Evolutionary conservation across 2,888 invertebrate species (phyloP).

Genomic region (Lydus trimaculatus): DNA sequence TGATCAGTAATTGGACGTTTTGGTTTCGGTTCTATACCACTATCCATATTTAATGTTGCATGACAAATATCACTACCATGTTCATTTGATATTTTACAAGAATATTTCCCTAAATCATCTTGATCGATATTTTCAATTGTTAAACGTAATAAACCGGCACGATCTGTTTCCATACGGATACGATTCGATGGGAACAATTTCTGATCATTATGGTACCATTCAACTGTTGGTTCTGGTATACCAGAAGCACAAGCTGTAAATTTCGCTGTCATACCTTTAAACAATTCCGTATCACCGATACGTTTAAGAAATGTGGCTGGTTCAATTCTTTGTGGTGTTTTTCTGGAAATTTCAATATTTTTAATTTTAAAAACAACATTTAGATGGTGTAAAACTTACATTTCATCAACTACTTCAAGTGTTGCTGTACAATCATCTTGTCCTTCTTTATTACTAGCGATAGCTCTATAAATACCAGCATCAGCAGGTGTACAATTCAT

Average conservation of each 20-base stretch:
- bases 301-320: slow-evolving; percentile 88
- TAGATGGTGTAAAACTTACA: too few species aligned
- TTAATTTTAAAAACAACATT: slow-evolving; percentile 15
- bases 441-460: slow-evolving; percentile 82
- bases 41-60: slow-evolving; percentile 79
- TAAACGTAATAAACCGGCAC: slow-evolving; percentile 82
- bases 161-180: slow-evolving; percentile 82
- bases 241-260: slow-evolving; percentile 94
- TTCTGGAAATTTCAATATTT: slow-evolving; percentile 61
- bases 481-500: slow-evolving; percentile 73
- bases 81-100: slow-evolving; percentile 82
- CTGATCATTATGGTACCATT: slow-evolving; percentile 84
- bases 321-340: slow-evolving; percentile 77
- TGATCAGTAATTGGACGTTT: slow-evolving; percentile 78
- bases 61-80: slow-evolving; percentile 84
- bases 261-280: slow-evolving; percentile 87
- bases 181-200: slow-evolving; percentile 83
- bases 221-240: slow-evolving; percentile 85
- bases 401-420: slow-evolving; percentile 81
- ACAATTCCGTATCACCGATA: slow-evolving; percentile 87
- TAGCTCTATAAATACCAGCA: slow-evolving; percentile 78
- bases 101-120: slow-evolving; percentile 85
- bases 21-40: slow-evolving; percentile 67
- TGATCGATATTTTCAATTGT: slow-evolving; percentile 79
- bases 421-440: slow-evolving; percentile 77